These are phyloP conservation scores for Etheostoma nigrum DNA, from an alignment of 2,797 vertebrate species.

Conservation along the genomic window DNA sequence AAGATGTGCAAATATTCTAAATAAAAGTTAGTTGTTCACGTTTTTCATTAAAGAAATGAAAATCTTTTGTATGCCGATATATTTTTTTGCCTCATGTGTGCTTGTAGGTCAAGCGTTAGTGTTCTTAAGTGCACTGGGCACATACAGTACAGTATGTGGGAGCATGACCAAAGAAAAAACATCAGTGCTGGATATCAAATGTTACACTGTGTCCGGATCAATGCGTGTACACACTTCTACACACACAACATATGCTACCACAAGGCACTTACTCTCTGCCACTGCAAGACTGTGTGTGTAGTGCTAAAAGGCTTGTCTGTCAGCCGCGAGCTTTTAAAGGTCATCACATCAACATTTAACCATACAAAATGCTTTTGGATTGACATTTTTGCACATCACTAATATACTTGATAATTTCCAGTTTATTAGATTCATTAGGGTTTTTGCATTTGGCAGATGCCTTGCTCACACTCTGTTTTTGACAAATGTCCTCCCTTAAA, in stretches of 20 bases:
- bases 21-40: background rate
- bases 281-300: conserved; percentile 12
- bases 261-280: conserved; percentile 2
- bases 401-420: conserved; percentile 27
- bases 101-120: conserved; percentile 8
- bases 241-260: conserved; percentile 15
- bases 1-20: background rate
- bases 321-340: conserved; percentile 42
- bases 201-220: conserved; percentile 25
- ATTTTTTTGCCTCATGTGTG: background rate
- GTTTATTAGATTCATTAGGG: conserved; percentile 38
- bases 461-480: background rate
- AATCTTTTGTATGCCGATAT: background rate
- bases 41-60: no score
- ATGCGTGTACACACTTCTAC: background rate
- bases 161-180: conserved; percentile 34
- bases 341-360: conserved; percentile 35
- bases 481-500: conserved; percentile 32
- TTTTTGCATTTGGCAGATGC: conserved; percentile 21
- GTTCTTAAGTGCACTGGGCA: conserved; percentile 31
- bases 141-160: conserved; percentile 30
- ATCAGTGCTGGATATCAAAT: conserved; percentile 29
- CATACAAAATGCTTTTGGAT: conserved; percentile 27
- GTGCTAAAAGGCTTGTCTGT: conserved; percentile 53
- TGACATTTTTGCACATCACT: conserved; percentile 39